Base-by-base conservation (phyloP, 1,140 invertebrate species). In the Andrena cerasifolii region DNA sequence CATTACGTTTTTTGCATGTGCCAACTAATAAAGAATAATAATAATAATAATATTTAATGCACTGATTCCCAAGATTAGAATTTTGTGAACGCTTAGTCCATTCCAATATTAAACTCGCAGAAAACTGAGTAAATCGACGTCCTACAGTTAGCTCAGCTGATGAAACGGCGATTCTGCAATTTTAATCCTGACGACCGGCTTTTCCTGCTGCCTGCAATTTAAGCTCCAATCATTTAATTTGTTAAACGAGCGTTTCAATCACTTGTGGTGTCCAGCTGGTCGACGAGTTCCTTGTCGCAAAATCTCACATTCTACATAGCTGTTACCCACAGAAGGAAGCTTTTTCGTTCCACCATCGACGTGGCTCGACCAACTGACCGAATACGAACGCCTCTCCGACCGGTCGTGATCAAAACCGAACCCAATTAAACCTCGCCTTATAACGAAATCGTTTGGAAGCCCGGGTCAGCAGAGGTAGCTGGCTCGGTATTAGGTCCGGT, bases 291-390 rank as follows among this genome's bases (percentile, higher is more conserved):
- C 6, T 5, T n/a, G 6, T 16, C 40, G 31, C 16, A 12, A 33
- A 51, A 68, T 68, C 33, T 54, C 12, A 18, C 2, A 36, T 53
- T 26, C 65, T 28, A 36, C 21, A 21, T 14, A 40, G 7, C 14
- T 5, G 47, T 54, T 33, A 62, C 12, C 36, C 6, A 3, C 31
- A 26, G 16, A 2, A 47, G 6, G 1, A 21, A 45, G 1, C 1
- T 12, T 49, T 66, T 51, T 51, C 33, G 21, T 26, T 18, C 31
- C 7, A 12, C 4, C 5, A 33, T 26, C 21, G 24, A n/a, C 2
- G 40, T 51, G 16, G 24, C 10, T 49, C 33, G 70, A 31, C 59
- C 71, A 43, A 54, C 47, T 51, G 71, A 53, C 71, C 59, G 59
- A 65, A 28, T 65, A 31, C 5, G 36, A 33, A 12, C 31, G n/a